Evolutionary conservation across 2,888 invertebrate species (phyloP).

Genomic region (Sesamia inferens): DNA sequence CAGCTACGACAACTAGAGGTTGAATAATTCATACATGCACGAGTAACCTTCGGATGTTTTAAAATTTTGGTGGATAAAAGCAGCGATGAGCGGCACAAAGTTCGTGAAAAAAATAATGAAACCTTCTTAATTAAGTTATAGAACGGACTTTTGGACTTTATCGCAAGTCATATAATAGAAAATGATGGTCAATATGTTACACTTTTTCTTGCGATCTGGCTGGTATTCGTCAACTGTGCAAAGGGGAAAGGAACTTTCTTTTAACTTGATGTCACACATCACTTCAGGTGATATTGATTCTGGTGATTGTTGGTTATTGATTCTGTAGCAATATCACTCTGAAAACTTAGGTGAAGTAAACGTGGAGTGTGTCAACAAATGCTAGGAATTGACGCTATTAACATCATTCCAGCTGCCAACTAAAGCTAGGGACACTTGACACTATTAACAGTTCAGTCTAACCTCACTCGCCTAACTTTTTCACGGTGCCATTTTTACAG

Average conservation of each 20-base stretch:
- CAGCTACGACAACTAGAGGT: conserved; percentile 13
- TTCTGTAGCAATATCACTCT: not conserved
- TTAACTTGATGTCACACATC: not conserved
- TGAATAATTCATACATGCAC: conserved; percentile 51
- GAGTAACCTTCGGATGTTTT: conserved; percentile 46
- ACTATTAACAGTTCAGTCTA: too few relatives aligned
- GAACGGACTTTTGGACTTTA: not conserved
- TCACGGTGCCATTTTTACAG: too few relatives aligned
- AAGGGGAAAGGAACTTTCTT: not conserved
- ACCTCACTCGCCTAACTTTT: too few relatives aligned
- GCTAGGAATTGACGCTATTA: too few relatives aligned
- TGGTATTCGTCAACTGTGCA: not conserved
- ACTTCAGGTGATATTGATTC: too few relatives aligned
- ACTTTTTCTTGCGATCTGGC: not conserved
- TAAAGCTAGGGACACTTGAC: too few relatives aligned
- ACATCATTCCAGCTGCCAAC: too few relatives aligned
- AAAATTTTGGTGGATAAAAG: conserved; percentile 40
- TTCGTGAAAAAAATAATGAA: not conserved
- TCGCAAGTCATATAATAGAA: not conserved
- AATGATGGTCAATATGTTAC: not conserved
- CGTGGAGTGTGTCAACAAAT: too few relatives aligned
- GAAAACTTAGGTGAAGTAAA: too few relatives aligned
- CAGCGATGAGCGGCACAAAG: conserved; percentile 14
- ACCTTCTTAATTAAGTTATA: not conserved
- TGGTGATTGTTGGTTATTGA: too few relatives aligned